Evolutionary conservation across 2,888 invertebrate genomes (phyloP).

Genomic region (Prosopocoilus inquinatus): DNA sequence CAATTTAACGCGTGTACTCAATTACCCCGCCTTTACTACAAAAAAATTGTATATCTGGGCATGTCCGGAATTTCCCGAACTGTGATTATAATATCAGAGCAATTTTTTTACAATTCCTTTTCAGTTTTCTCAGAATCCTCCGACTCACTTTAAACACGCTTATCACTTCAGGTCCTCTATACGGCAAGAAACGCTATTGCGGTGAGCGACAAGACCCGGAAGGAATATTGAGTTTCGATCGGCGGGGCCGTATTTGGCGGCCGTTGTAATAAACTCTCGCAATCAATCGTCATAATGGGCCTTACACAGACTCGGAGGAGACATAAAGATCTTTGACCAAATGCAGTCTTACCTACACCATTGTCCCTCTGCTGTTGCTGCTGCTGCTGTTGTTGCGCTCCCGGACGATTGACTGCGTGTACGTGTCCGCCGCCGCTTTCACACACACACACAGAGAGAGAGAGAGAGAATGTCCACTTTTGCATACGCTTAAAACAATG

Average conservation of each 20-base stretch:
- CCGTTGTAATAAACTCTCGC: slow-evolving; percentile 24
- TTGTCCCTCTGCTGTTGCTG: slow-evolving; percentile 15
- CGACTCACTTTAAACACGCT: too few relatives aligned
- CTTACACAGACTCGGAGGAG: slow-evolving; percentile 25
- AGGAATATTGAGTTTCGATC: slow-evolving; percentile 1
- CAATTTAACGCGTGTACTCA: too few relatives aligned
- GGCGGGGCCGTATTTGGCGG: slow-evolving; percentile 15
- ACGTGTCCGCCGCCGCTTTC: slow-evolving; percentile 2
- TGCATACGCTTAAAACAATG: slow-evolving; percentile 6
- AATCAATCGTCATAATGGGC: slow-evolving; percentile 29
- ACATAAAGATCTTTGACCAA: slow-evolving; percentile 29
- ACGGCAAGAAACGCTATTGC: too few relatives aligned
- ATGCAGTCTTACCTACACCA: slow-evolving; percentile 28
- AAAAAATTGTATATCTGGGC: too few relatives aligned
- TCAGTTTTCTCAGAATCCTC: too few relatives aligned
- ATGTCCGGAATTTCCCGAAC: too few relatives aligned
- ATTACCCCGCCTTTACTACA: too few relatives aligned
- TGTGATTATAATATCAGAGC: too few relatives aligned
- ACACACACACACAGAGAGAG: background rate
- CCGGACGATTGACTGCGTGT: slow-evolving; percentile 4
- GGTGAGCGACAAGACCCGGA: background rate
- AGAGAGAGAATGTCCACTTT: slow-evolving; percentile 3
- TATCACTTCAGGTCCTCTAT: too few relatives aligned
- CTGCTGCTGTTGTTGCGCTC: too few relatives aligned
- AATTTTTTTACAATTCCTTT: too few relatives aligned